Conservation (phyloP, 2,888 invertebrate genomes). For the Melanophora roralis region DNA sequence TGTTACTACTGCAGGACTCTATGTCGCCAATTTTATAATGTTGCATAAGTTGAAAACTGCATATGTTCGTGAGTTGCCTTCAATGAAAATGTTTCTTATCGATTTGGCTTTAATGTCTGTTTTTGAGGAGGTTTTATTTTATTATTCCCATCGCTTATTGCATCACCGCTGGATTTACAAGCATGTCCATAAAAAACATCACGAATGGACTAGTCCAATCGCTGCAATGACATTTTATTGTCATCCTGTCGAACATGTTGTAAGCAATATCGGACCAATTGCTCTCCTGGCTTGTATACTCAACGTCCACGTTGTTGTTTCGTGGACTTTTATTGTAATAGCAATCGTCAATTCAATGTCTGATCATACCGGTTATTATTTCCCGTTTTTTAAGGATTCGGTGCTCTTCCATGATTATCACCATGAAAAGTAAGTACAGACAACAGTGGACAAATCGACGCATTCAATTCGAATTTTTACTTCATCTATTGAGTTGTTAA, state of each 20-base stretch:
- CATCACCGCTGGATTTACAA: constrained; percentile 86
- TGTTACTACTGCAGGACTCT: constrained; percentile 79
- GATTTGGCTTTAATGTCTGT: constrained; percentile 84
- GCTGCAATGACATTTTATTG: constrained; percentile 87
- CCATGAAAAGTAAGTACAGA: constrained; percentile 83
- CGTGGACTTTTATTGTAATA: constrained; percentile 85
- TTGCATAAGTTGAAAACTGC: constrained; percentile 66
- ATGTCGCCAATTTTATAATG: constrained; percentile 63
- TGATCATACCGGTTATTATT: constrained; percentile 89
- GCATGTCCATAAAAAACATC: constrained; percentile 89
- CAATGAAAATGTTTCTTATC: constrained; percentile 83
- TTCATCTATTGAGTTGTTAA: too few relatives aligned
- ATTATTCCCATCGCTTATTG: constrained; percentile 88
- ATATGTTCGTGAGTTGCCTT: constrained; percentile 82
- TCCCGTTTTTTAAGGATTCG: constrained; percentile 85
- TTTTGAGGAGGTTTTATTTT: constrained; percentile 88
- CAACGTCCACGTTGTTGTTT: constrained; percentile 84
- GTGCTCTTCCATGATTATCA: constrained; percentile 92
- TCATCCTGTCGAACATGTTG: constrained; percentile 85
- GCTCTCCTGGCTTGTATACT: constrained; percentile 83
- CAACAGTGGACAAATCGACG: not conserved
- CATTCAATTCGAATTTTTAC: too few relatives aligned
- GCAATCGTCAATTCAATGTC: constrained; percentile 86
- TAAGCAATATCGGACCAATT: constrained; percentile 86
- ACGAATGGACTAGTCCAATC: constrained; percentile 91